Conservation (phyloP, 1,140 invertebrate species). For the Nasonia longicornis region DNA sequence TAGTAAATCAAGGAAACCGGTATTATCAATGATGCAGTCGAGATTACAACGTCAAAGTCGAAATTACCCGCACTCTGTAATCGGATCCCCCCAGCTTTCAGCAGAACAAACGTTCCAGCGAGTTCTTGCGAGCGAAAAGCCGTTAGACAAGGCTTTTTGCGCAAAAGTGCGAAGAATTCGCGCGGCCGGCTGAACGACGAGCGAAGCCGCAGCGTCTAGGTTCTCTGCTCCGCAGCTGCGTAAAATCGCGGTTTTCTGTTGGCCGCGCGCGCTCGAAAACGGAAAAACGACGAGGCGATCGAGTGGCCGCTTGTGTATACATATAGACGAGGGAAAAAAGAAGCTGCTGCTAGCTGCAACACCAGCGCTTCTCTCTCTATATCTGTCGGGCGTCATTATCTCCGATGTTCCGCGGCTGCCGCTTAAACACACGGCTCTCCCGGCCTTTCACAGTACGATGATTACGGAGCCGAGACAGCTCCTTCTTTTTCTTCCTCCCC, state of each 20-base stretch:
- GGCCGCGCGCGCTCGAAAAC: neutral
- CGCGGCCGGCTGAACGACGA: too few species aligned
- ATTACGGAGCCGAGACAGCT: constrained; percentile 8
- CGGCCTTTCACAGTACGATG: constrained; percentile 20
- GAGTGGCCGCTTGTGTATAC: neutral
- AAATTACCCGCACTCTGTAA: too few species aligned
- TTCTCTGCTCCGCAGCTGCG: constrained; percentile 21
- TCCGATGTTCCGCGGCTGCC: constrained; percentile 3
- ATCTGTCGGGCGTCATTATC: constrained; percentile 41
- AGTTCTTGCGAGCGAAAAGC: too few species aligned
- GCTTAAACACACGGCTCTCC: constrained; percentile 8
- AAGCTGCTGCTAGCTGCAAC: neutral
- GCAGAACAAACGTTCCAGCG: too few species aligned
- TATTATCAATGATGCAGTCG: too few species aligned
- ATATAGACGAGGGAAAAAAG: neutral
- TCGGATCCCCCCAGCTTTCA: too few species aligned
- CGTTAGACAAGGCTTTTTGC: too few species aligned
- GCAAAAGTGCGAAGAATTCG: too few species aligned
- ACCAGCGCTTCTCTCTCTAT: constrained; percentile 15
- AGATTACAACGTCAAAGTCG: too few species aligned
- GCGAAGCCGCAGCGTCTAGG: constrained; percentile 26
- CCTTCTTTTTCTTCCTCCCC: constrained; percentile 3
- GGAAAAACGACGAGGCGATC: neutral
- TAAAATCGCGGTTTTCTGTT: constrained; percentile 41
- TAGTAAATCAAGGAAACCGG: too few species aligned